phyloP scores from a whole-genome alignment of 2,113 vertebrate genomes.

The Passer montanus region DNA sequence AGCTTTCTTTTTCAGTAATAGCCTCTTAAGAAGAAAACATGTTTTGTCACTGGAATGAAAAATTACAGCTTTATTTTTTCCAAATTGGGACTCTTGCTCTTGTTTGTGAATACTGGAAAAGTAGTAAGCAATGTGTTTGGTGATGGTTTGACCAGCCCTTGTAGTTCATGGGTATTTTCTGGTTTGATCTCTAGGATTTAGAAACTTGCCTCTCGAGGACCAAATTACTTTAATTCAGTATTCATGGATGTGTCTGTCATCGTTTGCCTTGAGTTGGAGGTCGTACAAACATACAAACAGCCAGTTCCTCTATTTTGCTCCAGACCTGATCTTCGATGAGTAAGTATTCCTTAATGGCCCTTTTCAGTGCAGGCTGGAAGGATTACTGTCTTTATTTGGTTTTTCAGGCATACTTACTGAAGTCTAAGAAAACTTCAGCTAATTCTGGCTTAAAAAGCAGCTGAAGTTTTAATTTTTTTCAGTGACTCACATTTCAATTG shows the following conservation, averaged over 20 bases:
- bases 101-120: not conserved
- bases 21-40: not conserved
- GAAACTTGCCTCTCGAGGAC: slow-evolving; percentile 98
- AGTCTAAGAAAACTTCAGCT: slow-evolving; percentile 37
- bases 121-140: not conserved
- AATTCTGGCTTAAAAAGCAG: not conserved
- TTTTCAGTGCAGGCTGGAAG: slow-evolving; percentile 38
- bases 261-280: slow-evolving; percentile 98
- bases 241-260: slow-evolving; percentile 99
- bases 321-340: slow-evolving; percentile 98
- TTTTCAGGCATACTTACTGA: slow-evolving; percentile 26
- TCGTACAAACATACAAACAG: slow-evolving; percentile 99
- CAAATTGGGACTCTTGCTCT: not conserved
- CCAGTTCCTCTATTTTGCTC: slow-evolving; percentile 98
- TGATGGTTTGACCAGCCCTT: not conserved
- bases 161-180: slow-evolving; percentile 57
- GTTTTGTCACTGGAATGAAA: not conserved
- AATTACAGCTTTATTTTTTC: not conserved
- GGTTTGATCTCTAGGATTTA: slow-evolving; percentile 87
- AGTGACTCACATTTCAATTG: not conserved
- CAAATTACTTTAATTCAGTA: slow-evolving; percentile 99
- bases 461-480: not conserved
- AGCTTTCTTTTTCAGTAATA: not conserved
- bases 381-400: slow-evolving; percentile 25
- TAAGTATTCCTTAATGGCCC: slow-evolving; percentile 78